phyloP scores from a whole-genome alignment of 2,113 vertebrate species.

The Megalops atlanticus region DNA sequence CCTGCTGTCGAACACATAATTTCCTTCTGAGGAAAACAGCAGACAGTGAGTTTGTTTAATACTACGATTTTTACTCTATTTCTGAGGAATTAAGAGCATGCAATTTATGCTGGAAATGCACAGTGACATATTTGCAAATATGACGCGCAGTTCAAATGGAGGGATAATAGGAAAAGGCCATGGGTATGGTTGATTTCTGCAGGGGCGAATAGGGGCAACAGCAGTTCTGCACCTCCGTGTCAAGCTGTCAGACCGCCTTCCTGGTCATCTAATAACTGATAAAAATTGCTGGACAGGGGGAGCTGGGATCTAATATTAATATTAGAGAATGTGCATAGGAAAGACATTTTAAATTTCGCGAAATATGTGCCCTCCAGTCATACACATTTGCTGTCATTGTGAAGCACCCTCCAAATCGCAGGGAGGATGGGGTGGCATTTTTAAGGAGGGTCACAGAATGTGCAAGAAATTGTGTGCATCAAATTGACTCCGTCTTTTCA shows the following conservation, averaged over 20 bases:
- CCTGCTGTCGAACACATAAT: too few species aligned
- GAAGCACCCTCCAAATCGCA: not conserved
- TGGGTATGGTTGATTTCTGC: not conserved
- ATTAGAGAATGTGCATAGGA: not conserved
- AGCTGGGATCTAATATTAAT: too few species aligned
- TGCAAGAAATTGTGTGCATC: too few species aligned
- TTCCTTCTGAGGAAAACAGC: too few species aligned
- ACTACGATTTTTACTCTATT: not conserved
- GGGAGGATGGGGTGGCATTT: not conserved
- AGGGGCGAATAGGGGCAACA: too few species aligned
- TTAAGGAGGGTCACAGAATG: too few species aligned
- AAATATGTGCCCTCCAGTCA: not conserved
- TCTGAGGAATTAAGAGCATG: not conserved
- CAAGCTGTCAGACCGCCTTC: not conserved
- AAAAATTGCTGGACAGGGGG: too few species aligned
- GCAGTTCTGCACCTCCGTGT: not conserved
- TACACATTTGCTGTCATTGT: not conserved
- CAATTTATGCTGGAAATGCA: not conserved
- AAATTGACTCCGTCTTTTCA: too few species aligned
- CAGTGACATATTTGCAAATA: not conserved
- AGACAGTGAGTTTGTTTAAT: not conserved
- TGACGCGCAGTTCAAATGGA: not conserved
- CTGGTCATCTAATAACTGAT: not conserved
- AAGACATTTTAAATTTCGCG: not conserved
- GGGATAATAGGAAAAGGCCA: not conserved